Conservation (phyloP, 1,140 invertebrate species). For the Glomeris maerens region DNA sequence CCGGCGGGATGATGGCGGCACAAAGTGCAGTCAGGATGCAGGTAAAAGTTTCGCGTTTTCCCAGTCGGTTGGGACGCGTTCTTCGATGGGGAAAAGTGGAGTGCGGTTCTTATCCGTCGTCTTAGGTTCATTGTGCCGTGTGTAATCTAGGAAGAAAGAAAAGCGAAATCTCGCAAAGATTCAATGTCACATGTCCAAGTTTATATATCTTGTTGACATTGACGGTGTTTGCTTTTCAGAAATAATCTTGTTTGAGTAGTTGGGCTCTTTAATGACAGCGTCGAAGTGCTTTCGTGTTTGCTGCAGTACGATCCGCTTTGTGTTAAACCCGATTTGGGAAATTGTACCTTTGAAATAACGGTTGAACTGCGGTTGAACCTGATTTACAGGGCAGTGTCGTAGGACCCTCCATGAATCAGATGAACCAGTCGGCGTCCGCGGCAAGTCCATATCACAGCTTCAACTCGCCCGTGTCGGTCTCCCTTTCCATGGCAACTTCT, state of each 20-base stretch:
- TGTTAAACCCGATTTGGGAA: not conserved
- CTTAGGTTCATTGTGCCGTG: not conserved
- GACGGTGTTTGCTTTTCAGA: not conserved
- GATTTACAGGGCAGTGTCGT: not conserved
- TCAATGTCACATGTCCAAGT: not conserved
- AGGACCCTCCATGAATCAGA: not conserved
- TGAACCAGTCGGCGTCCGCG: not conserved
- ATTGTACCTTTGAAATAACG: not conserved
- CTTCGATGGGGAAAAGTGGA: not conserved
- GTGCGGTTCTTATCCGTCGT: not conserved
- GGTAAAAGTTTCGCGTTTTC: slow-evolving; percentile 1
- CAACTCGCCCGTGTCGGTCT: slow-evolving; percentile 5
- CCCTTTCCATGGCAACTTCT: slow-evolving; percentile 7
- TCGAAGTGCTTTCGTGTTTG: not conserved
- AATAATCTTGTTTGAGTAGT: not conserved
- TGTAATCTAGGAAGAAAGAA: too few relatives aligned
- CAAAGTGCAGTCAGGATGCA: slow-evolving; percentile 9
- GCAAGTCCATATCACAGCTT: slow-evolving; percentile 12
- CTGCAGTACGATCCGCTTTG: not conserved
- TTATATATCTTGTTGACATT: not conserved
- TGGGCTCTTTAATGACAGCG: not conserved
- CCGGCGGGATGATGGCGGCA: slow-evolving; percentile 3
- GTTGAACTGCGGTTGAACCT: not conserved
- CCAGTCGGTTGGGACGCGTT: not conserved
- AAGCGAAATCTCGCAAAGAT: too few relatives aligned